Evolutionary conservation across 2,888 invertebrate species (phyloP).

Genomic region (Eugnorisma glareosa): DNA sequence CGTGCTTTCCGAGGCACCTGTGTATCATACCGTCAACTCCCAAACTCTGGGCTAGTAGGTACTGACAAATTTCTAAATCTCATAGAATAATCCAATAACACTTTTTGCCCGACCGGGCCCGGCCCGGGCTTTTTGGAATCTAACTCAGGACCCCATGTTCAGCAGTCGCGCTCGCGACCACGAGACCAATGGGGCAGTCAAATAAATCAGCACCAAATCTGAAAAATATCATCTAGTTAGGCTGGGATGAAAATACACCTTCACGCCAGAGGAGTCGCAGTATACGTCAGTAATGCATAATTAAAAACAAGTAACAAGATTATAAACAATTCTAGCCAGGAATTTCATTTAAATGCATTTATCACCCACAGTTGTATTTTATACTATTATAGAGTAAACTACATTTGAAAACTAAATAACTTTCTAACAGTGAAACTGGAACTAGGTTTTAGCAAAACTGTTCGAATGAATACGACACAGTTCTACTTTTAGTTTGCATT

Average conservation of each 20-base stretch:
- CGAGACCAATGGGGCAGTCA: too few species aligned
- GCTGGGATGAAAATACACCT: background rate
- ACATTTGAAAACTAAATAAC: conserved; percentile 48
- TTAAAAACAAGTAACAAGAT: background rate
- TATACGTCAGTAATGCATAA: background rate
- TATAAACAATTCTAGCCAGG: background rate
- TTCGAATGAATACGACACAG: conserved; percentile 44
- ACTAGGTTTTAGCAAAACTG: conserved; percentile 53
- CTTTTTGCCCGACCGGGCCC: too few species aligned
- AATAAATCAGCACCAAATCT: background rate
- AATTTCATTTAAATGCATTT: background rate
- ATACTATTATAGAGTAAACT: conserved; percentile 21
- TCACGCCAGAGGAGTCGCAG: background rate
- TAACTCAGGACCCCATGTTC: too few species aligned
- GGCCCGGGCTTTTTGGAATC: too few species aligned
- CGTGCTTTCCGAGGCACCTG: too few species aligned
- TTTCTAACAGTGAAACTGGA: conserved; percentile 39
- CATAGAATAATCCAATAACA: too few species aligned
- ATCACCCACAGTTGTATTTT: background rate
- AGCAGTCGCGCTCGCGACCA: too few species aligned
- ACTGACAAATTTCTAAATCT: too few species aligned
- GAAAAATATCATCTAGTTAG: background rate
- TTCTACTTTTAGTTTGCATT: conserved; percentile 42
- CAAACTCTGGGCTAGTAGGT: too few species aligned
- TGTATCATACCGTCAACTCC: too few species aligned